These are phyloP conservation scores for Aleadryas rufinucha DNA, from an alignment of 2,113 vertebrate species.

Conservation along the genomic window DNA sequence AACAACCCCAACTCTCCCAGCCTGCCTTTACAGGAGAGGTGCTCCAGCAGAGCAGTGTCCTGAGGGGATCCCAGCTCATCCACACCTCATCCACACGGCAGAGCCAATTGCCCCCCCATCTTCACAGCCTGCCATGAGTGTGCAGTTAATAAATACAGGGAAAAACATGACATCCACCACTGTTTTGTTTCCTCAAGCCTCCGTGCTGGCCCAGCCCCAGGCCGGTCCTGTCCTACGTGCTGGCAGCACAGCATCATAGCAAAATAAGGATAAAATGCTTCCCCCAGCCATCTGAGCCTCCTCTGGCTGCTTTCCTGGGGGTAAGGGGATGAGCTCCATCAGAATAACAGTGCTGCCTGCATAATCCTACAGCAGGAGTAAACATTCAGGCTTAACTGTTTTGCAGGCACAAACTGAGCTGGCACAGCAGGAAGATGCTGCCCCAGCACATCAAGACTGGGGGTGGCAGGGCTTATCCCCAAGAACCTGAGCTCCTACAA, in stretches of 20 bases:
- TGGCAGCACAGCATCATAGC: not conserved
- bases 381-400: not conserved
- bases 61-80: not conserved
- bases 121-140: not conserved
- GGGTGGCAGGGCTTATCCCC: not conserved
- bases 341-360: not conserved
- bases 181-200: not conserved
- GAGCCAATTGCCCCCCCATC: accelerated
- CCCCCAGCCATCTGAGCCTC: not conserved
- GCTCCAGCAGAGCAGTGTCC: not conserved
- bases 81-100: not conserved
- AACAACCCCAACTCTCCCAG: not conserved
- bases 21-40: not conserved
- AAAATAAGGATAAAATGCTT: not conserved
- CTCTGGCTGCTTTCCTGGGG: constrained; percentile 2
- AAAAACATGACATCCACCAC: not conserved
- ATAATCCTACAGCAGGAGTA: not conserved
- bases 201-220: not conserved
- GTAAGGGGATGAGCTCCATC: not conserved
- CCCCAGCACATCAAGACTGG: not conserved
- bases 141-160: not conserved
- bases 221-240: accelerated
- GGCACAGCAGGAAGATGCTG: not conserved
- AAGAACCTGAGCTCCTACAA: not conserved
- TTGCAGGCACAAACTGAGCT: not conserved